These are phyloP conservation scores for Drosophila ficusphila DNA, from an alignment of 1,140 invertebrate genomes.

Conservation along the genomic window DNA sequence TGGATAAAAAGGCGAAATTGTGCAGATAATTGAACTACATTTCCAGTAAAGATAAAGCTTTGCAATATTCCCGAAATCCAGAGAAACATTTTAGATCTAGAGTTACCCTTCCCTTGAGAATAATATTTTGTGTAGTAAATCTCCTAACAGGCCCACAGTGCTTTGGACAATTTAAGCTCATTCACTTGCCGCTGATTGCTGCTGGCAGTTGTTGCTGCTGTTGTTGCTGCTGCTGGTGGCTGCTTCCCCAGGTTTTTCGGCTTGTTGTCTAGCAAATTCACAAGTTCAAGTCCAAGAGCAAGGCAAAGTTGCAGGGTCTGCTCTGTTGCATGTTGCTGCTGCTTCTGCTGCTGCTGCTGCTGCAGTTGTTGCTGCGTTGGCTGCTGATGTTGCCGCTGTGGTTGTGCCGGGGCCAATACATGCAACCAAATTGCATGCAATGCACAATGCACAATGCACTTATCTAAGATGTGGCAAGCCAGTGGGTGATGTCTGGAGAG, in stretches of 20 bases:
- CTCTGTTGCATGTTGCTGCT: conserved; percentile 15
- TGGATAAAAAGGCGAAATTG: background rate
- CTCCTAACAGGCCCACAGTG: background rate
- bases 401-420: conserved; percentile 32
- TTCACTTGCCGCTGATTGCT: conserved; percentile 81
- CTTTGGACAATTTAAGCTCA: conserved; percentile 78
- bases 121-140: background rate
- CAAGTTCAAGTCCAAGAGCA: conserved; percentile 79
- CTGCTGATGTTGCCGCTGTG: conserved; percentile 5
- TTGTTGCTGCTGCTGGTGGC: conserved; percentile 32
- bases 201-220: conserved; percentile 63
- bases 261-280: conserved; percentile 77
- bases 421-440: conserved; percentile 69
- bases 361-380: conserved; percentile 11
- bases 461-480: conserved; percentile 50
- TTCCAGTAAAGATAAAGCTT: too few relatives aligned
- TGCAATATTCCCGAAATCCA: too few relatives aligned
- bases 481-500: conserved; percentile 30
- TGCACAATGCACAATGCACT: conserved; percentile 50
- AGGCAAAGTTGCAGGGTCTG: conserved; percentile 61
- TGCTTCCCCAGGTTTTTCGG: conserved; percentile 38
- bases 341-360: background rate
- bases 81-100: too few relatives aligned
- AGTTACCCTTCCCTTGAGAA: too few relatives aligned
- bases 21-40: too few relatives aligned